phyloP scores from a whole-genome alignment of 1,140 invertebrate species.

The Camponotus vicinus region DNA sequence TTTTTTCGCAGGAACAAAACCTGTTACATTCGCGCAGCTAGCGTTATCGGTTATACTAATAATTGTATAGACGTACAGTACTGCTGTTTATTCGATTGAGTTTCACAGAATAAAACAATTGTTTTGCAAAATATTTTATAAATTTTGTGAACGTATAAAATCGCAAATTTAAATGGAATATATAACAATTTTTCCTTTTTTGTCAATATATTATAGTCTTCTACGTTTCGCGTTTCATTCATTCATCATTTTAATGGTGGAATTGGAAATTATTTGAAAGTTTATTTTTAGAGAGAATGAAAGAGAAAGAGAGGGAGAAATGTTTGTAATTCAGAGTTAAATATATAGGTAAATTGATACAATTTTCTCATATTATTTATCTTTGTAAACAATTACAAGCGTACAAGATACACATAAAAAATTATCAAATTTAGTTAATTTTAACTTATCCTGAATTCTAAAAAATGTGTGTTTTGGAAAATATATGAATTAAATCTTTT shows the following conservation, averaged over 20 bases:
- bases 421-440: background rate
- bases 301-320: background rate
- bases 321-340: background rate
- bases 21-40: background rate
- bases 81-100: constrained; percentile 4
- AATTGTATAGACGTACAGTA: background rate
- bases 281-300: background rate
- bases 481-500: background rate
- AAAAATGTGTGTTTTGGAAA: background rate
- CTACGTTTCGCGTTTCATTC: background rate
- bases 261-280: background rate
- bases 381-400: background rate
- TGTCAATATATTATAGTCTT: background rate
- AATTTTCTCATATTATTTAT: background rate
- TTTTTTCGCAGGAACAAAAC: constrained; percentile 21
- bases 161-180: background rate
- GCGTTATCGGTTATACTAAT: constrained; percentile 24
- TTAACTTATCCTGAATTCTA: background rate
- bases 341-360: background rate
- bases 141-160: constrained; percentile 4
- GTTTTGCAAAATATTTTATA: background rate
- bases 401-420: background rate
- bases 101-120: background rate
- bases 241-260: background rate
- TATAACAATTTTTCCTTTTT: background rate